Evolutionary conservation across 2,797 vertebrate genomes (phyloP).

Genomic region (Melanotaenia parkinsoni): DNA sequence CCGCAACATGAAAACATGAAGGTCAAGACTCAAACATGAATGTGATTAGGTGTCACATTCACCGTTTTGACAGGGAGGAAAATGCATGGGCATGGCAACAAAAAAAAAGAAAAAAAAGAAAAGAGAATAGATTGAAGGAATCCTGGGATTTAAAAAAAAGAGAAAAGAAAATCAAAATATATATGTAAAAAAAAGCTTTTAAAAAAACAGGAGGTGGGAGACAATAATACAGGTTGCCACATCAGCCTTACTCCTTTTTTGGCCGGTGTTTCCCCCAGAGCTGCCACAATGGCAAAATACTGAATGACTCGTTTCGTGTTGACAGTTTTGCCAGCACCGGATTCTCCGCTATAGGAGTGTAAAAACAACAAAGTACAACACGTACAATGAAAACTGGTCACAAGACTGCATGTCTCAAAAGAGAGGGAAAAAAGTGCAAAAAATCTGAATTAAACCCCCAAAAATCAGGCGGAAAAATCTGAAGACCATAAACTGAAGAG

Average conservation of each 20-base stretch:
- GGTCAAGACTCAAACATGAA: conserved; percentile 64
- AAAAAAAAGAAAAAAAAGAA: conserved; percentile 38
- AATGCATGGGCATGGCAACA: conserved; percentile 54
- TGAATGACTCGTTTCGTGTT: conserved; percentile 99
- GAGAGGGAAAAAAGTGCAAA: conserved; percentile 12
- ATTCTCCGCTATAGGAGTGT: conserved; percentile 91
- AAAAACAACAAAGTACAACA: conserved; percentile 72
- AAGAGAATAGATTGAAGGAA: conserved; percentile 60
- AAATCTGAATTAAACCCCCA: too few species aligned
- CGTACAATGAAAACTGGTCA: conserved; percentile 50
- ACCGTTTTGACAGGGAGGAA: conserved; percentile 56
- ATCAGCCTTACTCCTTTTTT: conserved; percentile 91
- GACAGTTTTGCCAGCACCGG: conserved; percentile 99
- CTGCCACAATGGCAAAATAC: conserved; percentile 99
- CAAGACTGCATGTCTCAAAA: conserved; percentile 42
- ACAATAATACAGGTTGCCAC: conserved; percentile 68
- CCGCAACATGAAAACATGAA: conserved; percentile 58
- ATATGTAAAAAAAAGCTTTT: conserved; percentile 30
- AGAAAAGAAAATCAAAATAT: conserved; percentile 40
- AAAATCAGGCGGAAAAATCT: too few species aligned
- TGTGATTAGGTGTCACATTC: conserved; percentile 58
- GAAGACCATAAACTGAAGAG: too few species aligned
- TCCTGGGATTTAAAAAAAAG: conserved; percentile 58
- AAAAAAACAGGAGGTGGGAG: conserved; percentile 51
- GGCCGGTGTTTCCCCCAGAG: conserved; percentile 91